A percentile compares a stretch with the other conserved stretches of the same genome.
These are phyloP conservation scores for Heliocidaris erythrogramma DNA, from an alignment of 35 echinoderm and acorn worm species.

Conservation along the genomic window DNA sequence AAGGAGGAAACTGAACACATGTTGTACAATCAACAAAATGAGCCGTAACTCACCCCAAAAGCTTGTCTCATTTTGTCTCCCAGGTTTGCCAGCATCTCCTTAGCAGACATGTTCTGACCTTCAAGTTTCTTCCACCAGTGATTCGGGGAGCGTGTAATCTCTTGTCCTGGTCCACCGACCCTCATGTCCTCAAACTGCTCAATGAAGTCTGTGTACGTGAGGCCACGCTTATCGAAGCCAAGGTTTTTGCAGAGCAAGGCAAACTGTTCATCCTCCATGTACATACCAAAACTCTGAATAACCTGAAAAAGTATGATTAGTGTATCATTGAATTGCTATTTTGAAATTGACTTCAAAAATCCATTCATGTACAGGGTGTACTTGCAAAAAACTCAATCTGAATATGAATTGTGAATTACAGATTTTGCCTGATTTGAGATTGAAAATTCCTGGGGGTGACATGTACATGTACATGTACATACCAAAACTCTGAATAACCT, in stretches of 20 bases:
- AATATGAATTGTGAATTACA: too few relatives aligned
- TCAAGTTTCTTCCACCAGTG: conserved; percentile 77
- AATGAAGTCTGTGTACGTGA: conserved; percentile 93
- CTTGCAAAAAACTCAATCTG: too few relatives aligned
- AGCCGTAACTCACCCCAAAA: conserved; percentile 70
- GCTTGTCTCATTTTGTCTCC: conserved; percentile 85
- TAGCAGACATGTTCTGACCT: conserved; percentile 73
- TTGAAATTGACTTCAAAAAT: too few relatives aligned
- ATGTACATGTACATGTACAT: too few relatives aligned
- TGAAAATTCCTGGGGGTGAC: too few relatives aligned
- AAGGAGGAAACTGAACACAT: too few relatives aligned
- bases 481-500: conserved; percentile 92
- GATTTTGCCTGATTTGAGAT: too few relatives aligned
- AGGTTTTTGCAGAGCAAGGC: conserved; percentile 57
- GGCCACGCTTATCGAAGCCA: conserved; percentile 61
- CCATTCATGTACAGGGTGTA: too few relatives aligned
- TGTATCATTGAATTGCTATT: too few relatives aligned
- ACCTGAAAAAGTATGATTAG: conserved; percentile 51
- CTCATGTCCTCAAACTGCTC: conserved; percentile 85
- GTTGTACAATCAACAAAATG: too few relatives aligned
- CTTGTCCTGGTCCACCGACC: conserved; percentile 72
- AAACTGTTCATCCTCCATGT: conserved; percentile 94
- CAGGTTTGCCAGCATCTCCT: conserved; percentile 62
- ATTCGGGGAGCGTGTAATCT: conserved; percentile 73
- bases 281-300: conserved; percentile 93